Evolutionary conservation across 2,888 invertebrate species (phyloP).

Genomic region (Maniola hyperantus): DNA sequence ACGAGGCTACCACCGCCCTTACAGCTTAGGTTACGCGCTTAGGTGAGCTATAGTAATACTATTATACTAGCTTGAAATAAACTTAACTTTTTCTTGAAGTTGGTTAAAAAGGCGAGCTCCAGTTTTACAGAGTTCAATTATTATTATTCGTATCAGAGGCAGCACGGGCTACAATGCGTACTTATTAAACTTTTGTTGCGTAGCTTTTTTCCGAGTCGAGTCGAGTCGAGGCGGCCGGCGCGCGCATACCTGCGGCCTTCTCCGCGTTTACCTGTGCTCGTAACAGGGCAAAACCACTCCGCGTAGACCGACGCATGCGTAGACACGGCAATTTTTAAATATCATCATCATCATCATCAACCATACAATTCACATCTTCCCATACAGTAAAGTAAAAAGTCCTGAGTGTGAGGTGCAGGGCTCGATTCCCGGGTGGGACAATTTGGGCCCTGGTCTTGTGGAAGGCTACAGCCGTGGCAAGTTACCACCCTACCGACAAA

Average conservation of each 20-base stretch:
- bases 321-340: constrained; percentile 47
- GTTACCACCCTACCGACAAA: too few relatives aligned
- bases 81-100: not conserved
- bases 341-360: too few relatives aligned
- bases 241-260: constrained; percentile 71
- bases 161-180: constrained; percentile 59
- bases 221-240: too few relatives aligned
- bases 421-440: too few relatives aligned
- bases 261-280: constrained; percentile 66
- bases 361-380: too few relatives aligned
- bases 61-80: not conserved
- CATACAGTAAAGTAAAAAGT: too few relatives aligned
- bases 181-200: constrained; percentile 74
- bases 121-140: constrained; percentile 48
- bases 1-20: too few relatives aligned
- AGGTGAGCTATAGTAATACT: too few relatives aligned
- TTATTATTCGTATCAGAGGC: constrained; percentile 48
- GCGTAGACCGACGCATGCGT: constrained; percentile 47
- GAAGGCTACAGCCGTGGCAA: too few relatives aligned
- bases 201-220: constrained; percentile 55
- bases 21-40: too few relatives aligned
- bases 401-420: too few relatives aligned
- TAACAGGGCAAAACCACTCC: constrained; percentile 55
- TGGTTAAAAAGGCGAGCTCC: constrained; percentile 35
- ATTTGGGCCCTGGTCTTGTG: too few relatives aligned